Conservation (phyloP, 1,140 invertebrate genomes). For the Drosophila asahinai region DNA sequence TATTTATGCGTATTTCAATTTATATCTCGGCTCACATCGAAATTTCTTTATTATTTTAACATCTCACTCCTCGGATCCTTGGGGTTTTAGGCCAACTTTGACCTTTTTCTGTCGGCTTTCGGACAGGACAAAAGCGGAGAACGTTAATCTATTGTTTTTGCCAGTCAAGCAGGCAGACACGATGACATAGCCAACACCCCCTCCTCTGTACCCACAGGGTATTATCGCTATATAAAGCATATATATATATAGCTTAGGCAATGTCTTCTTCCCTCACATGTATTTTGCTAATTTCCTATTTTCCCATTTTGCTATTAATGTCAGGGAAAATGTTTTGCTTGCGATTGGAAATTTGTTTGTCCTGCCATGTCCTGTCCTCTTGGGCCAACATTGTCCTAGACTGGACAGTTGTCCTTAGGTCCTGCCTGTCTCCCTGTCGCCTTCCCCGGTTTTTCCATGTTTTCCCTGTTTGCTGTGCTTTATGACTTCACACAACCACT, state of each 20-base stretch:
- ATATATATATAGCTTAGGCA: slow-evolving; percentile 18
- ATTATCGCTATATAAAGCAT: slow-evolving; percentile 71
- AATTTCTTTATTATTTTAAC: slow-evolving; percentile 61
- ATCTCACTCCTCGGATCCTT: background rate
- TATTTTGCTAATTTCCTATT: slow-evolving; percentile 29
- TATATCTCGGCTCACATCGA: slow-evolving; percentile 28
- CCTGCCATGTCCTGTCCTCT: slow-evolving; percentile 47
- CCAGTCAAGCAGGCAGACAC: slow-evolving; percentile 62
- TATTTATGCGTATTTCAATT: slow-evolving; percentile 54
- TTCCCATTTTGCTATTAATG: slow-evolving; percentile 75
- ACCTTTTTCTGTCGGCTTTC: slow-evolving; percentile 46
- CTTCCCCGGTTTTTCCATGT: background rate
- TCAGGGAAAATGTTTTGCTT: slow-evolving; percentile 74
- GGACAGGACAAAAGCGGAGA: slow-evolving; percentile 44
- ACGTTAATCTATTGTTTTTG: slow-evolving; percentile 80
- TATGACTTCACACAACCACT: slow-evolving; percentile 70
- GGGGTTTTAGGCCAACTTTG: slow-evolving; percentile 32
- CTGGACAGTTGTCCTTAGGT: slow-evolving; percentile 43
- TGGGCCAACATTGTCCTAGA: slow-evolving; percentile 37
- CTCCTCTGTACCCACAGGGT: slow-evolving; percentile 1
- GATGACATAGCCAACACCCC: slow-evolving; percentile 43
- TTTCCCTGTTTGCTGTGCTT: slow-evolving; percentile 38
- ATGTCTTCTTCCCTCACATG: slow-evolving; percentile 4
- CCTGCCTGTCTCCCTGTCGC: background rate
- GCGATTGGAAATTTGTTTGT: slow-evolving; percentile 82